Conservation (phyloP, 2,797 vertebrate species). For the Rhincodon typus region DNA sequence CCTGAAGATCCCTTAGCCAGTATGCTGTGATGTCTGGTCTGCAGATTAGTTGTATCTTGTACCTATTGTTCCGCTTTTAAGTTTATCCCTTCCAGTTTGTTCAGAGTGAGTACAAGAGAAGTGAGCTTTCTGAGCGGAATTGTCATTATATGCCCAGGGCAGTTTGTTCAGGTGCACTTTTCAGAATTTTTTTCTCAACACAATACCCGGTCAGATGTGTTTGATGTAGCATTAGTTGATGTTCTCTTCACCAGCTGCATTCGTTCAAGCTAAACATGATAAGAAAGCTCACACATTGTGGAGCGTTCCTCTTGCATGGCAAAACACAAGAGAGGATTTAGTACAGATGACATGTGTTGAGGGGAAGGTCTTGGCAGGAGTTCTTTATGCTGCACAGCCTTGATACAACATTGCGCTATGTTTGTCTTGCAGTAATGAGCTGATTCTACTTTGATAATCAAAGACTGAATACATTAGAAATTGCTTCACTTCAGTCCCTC, state of each 20-base stretch:
- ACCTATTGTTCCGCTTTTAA: neutral
- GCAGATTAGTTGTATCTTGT: neutral
- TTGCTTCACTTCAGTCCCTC: neutral
- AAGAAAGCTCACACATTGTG: constrained; percentile 32
- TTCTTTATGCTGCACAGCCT: neutral
- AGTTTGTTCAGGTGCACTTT: constrained; percentile 34
- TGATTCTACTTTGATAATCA: neutral
- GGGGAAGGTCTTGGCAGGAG: neutral
- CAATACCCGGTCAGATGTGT: neutral
- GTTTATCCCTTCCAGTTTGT: neutral
- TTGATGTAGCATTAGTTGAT: constrained; percentile 35
- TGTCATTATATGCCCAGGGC: constrained; percentile 25
- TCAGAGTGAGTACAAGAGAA: neutral
- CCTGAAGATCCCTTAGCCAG: neutral
- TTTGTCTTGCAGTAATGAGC: constrained; percentile 34
- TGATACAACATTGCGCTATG: neutral
- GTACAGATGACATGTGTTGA: constrained; percentile 24
- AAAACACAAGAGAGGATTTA: constrained; percentile 37
- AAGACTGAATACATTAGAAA: neutral
- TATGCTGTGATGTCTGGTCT: neutral
- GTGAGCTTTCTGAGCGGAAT: neutral
- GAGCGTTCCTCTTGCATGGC: constrained; percentile 25
- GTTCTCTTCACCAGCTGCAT: constrained; percentile 24
- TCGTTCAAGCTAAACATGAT: constrained; percentile 25
- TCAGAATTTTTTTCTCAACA: neutral